Evolutionary conservation across 1,140 invertebrate genomes (phyloP), one percentile per base, ranked within the genome.

Genomic region (Rhysida immarginata): DNA sequence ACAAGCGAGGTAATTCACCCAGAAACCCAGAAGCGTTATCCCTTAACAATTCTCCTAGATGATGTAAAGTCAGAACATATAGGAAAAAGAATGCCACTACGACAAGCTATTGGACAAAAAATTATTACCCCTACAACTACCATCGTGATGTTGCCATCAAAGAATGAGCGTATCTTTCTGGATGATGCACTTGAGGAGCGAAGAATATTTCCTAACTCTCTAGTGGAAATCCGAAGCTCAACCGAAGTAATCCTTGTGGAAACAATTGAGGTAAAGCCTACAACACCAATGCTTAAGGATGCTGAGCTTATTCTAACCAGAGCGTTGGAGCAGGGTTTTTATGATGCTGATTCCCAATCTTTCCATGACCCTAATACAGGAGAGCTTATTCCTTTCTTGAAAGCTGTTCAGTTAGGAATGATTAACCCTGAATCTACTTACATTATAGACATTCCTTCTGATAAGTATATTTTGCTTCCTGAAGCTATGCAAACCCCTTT

Each of bases 1-100:
- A 81, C 81, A 59, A 85, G 87, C 64, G 78, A 86, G 66, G 66
- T 85, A 55, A 71, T 94, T 26, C 75, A 94, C 62, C 88, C 91
- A 26, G 26, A 14, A n/a, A 25, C 49, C 14, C 8, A 20, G 20
- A 51, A 20, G 26, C 8, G 26, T 13, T 51, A 11, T 26, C 26
- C 49, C 2, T 13, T 51, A 13, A 26, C 3, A 8, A 27, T 51
- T 11, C 26, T 51, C 23, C 8, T 26, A 25, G 49, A 27, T 16
- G 13, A 25, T 11, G 16, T 3, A 11, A 51, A 25, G 20, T 20
- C 5, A 13, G 8, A 21, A 51, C 20, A 11, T 46, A 20, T 20
- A 27, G 23, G 23, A 11, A 55, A 53, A 45, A 35, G 23, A n/a
- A 51, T 51, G 49, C 3, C 11, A 11, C 21, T 51, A 3, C 3